Evolutionary conservation across 1,140 invertebrate genomes (phyloP), one percentile per base, ranked within the genome.

Genomic region (Anastatus disparis): DNA sequence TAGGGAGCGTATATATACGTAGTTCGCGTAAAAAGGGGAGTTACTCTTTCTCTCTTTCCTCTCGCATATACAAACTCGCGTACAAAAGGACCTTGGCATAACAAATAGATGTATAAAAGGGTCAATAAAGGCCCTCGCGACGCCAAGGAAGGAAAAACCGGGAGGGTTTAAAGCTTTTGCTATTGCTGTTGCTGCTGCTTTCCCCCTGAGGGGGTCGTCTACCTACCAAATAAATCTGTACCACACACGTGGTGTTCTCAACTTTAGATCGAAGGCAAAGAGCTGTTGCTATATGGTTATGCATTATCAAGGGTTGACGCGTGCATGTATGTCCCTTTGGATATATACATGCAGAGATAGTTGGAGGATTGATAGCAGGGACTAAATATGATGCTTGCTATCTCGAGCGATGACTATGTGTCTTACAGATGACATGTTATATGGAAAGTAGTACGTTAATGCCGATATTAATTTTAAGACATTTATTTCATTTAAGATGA

Each of bases 51-150:
- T n/a, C n/a, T n/a, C n/a, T 53, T n/a, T 53, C 50, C 50, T 76
- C 75, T 75, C 76, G 75, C 78, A 74, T 76, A 74, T 76, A 78
- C 74, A 79, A 78, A 75, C 75, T 76, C 79, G 79, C 76, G 80
- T 75, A 84, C 83, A 85, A 86, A n/a, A 84, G 82, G 83, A 78
- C 81, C 79, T 76, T 72, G 81, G 81, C 81, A 85, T 86, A 85
- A 85, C 85, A 86, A 85, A 86, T 86, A 85, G 85, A 85, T 81
- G 83, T 83, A 85, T 85, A 86, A 86, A 71, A 86, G 85, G 85
- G 85, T 85, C 85, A 86, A 86, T 86, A 86, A 85, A 85, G 81
- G 76, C 77, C 73, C 74, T 72, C 74, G 79, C 77, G 69, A 73
- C 69, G 75, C 69, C 59, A 66, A 58, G 48, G 56, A 66, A 71